Evolutionary conservation across 1,140 invertebrate genomes (phyloP).

Genomic region (Bombus sibiricus): DNA sequence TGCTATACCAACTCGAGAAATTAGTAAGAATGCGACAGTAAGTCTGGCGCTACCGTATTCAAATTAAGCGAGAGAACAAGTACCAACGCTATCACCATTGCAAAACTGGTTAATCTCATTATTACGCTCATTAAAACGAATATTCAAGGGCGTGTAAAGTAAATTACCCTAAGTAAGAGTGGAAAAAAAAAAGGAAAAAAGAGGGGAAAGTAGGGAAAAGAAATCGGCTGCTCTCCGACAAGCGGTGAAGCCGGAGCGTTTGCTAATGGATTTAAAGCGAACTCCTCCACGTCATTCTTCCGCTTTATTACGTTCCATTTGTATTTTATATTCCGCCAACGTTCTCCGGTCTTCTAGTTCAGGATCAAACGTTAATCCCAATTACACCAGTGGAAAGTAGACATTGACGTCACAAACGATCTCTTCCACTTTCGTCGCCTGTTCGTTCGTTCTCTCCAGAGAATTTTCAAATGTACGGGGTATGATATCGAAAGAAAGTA

Average conservation of each 20-base stretch:
- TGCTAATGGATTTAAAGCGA: constrained; percentile 39
- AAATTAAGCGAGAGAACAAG: background rate
- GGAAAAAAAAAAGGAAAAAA: background rate
- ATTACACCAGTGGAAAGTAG: constrained; percentile 19
- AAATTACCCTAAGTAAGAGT: constrained; percentile 12
- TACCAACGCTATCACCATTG: background rate
- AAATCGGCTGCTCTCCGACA: background rate
- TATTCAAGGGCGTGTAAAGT: background rate
- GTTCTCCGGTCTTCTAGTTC: background rate
- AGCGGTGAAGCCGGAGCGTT: background rate
- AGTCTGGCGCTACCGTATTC: background rate
- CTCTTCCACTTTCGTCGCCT: background rate
- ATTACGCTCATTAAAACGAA: constrained; percentile 14
- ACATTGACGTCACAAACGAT: background rate
- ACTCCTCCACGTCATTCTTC: constrained; percentile 23
- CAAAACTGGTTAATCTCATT: constrained; percentile 8
- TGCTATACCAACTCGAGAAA: background rate
- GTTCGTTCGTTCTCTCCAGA: background rate
- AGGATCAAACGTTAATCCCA: constrained; percentile 44
- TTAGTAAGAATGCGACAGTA: background rate
- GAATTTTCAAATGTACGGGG: background rate
- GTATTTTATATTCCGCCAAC: constrained; percentile 32
- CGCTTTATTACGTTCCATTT: constrained; percentile 38
- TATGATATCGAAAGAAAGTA: too few relatives aligned
- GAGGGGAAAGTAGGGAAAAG: background rate